Percentiles rank a stretch among this genome's conserved stretches.
Conservation (phyloP, 2,797 vertebrate genomes). For the Gadopsis marmoratus region DNA sequence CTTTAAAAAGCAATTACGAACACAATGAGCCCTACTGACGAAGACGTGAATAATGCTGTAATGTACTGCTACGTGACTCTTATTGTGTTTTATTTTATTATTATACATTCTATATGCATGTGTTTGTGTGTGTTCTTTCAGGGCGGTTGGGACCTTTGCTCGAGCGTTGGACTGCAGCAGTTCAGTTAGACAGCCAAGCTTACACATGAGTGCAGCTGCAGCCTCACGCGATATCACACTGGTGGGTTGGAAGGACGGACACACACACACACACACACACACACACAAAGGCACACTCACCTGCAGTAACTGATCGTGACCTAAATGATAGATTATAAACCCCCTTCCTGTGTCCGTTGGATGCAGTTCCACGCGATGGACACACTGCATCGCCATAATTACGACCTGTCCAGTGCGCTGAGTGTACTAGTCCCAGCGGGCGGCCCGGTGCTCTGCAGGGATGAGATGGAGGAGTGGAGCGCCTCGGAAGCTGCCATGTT, state of each 20-base stretch:
- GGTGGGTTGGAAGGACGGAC: conserved; percentile 82
- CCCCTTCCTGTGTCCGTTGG: neutral
- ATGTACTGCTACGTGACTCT: neutral
- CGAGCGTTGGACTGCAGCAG: conserved; percentile 97
- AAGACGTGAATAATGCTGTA: neutral
- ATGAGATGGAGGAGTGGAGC: conserved; percentile 99
- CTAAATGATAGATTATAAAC: conserved; percentile 8
- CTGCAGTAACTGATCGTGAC: neutral
- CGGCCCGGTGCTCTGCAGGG: conserved; percentile 94
- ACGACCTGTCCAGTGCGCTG: conserved; percentile 94
- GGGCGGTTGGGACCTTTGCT: conserved; percentile 96
- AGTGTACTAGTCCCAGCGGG: conserved; percentile 94
- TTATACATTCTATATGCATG: neutral
- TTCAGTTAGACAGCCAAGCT: conserved; percentile 95
- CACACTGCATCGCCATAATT: conserved; percentile 93
- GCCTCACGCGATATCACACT: conserved; percentile 97
- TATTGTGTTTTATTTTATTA: neutral
- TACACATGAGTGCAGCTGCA: conserved; percentile 98
- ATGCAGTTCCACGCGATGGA: conserved; percentile 97
- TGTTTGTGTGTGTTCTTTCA: conserved; percentile 61
- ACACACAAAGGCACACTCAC: neutral
- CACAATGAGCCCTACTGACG: neutral
- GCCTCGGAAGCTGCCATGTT: conserved; percentile 97
- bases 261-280: neutral
- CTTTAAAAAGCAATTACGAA: neutral